Base-by-base conservation (phyloP, 2,797 vertebrate species). In the Xenentodon cancila region DNA sequence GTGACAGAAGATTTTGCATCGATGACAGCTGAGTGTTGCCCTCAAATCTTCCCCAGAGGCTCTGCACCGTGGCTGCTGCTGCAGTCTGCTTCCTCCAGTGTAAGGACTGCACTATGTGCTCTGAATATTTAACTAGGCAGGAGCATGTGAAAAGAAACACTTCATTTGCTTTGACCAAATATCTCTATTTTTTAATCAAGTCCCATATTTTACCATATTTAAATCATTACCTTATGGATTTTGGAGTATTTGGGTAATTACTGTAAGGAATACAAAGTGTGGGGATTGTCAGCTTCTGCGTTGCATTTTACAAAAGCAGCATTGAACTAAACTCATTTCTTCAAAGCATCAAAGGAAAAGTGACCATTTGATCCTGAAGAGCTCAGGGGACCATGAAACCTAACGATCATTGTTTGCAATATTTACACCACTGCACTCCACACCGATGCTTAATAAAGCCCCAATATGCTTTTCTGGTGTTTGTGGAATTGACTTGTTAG, bases 161-260 rank as follows among this genome's bases (percentile, higher is more conserved):
- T 44, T 46, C 21, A 66, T 70, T 69, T 68, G 43, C 57, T 68
- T 43, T 70, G 42, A 70, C 67, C 46, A 82, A 75, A 79, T 53
- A 3, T 55, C 56, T 69, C 46, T 53, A 18, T 61, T 82, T 48
- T 74, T 81, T 71, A 69, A 85, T 83, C 57, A 73, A 9, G 19
- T 20, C 59, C 47, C 59, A 73, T 32, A 54, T 67, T 68, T 68
- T 32, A 52, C 44, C 37, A 72, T 86, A 53, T 74, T 80, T 82
- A 82, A 80, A 82, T 84, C 59, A 77, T 73, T 62, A 70, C 34
- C 64, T 75, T 68, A 63, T 79, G 75, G 76, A 79, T 81, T 82
- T 71, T 50, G 25, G 70, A 60, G 76, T 71, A 55, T 80, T 66
- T 71, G 51, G 68, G 53, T 71, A 81, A 88, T 85, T 79, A 74